Conservation (phyloP, 2,797 vertebrate genomes). For the Sebastes taczanowskii region DNA sequence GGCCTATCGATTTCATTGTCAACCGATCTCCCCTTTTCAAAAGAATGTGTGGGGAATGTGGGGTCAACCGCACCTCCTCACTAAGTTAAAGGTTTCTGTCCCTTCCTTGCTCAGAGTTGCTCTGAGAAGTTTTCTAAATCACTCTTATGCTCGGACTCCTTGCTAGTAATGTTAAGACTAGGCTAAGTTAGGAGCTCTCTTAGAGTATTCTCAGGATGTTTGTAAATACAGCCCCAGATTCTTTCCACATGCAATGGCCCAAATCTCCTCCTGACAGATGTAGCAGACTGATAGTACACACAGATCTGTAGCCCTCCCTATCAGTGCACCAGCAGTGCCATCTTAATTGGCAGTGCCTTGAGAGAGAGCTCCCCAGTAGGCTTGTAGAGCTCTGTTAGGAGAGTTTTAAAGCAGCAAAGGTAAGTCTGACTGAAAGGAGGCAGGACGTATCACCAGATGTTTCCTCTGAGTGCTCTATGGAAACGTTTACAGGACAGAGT, state of each 20-base stretch:
- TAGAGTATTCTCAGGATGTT: not conserved
- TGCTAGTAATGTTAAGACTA: not conserved
- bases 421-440: not conserved
- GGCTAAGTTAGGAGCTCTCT: not conserved
- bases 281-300: not conserved
- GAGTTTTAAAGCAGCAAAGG: conserved; percentile 6
- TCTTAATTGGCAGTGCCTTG: not conserved
- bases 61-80: not conserved
- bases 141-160: not conserved
- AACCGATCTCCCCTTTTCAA: no score
- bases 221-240: not conserved
- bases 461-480: no score
- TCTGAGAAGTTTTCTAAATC: not conserved
- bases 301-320: not conserved
- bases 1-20: no score
- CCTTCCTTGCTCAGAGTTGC: not conserved
- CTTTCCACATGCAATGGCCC: not conserved
- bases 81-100: not conserved
- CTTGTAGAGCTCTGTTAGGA: not conserved
- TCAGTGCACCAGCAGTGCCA: not conserved
- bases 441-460: no score
- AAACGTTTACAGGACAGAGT: not conserved
- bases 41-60: no score
- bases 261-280: conserved; percentile 11
- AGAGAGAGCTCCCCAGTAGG: not conserved